These are phyloP conservation scores for Stichodactyla mertensii DNA, from an alignment of 64 coral and sea anemone genomes.

Conservation along the genomic window DNA sequence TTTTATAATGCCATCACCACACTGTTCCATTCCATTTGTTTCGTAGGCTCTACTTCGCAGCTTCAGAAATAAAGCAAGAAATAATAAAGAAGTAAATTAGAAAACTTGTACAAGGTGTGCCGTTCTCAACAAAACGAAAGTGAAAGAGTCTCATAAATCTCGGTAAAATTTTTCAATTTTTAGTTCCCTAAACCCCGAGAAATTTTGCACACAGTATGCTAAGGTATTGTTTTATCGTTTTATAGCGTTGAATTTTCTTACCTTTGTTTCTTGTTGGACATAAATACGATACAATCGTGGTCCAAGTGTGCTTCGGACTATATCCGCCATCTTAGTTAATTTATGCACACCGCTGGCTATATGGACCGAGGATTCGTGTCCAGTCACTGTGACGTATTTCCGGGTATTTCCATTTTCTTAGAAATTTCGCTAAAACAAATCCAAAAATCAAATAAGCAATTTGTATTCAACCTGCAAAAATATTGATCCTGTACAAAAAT, in stretches of 20 bases:
- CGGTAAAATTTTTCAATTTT: background rate
- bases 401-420: too few species aligned
- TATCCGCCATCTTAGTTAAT: conserved; percentile 37
- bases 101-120: background rate
- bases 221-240: background rate
- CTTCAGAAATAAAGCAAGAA: background rate
- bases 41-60: conserved; percentile 42
- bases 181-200: background rate
- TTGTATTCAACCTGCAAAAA: too few species aligned
- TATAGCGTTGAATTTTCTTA: background rate
- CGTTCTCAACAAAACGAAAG: background rate
- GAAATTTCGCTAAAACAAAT: too few species aligned
- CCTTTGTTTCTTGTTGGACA: conserved; percentile 9
- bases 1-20: conserved; percentile 41
- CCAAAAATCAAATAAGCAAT: too few species aligned
- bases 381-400: too few species aligned
- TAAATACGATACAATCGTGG: conserved; percentile 51
- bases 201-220: background rate
- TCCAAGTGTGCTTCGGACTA: conserved; percentile 36
- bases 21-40: conserved; percentile 43
- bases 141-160: background rate
- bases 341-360: background rate
- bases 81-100: background rate
- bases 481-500: too few species aligned
- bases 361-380: background rate